Conservation (phyloP, 2,888 invertebrate genomes). For the Thecophora atra region DNA sequence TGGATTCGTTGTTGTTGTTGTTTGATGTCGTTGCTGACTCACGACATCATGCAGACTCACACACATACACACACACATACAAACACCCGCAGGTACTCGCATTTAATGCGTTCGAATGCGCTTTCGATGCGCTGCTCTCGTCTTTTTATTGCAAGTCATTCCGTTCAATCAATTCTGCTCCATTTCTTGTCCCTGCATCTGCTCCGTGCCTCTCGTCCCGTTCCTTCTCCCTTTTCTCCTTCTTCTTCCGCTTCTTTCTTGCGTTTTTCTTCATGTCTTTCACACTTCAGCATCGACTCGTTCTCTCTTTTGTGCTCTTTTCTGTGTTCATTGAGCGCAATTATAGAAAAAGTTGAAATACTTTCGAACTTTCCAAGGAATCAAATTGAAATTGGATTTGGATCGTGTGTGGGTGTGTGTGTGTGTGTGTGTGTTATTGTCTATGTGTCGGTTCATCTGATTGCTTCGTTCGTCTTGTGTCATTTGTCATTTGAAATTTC, state of each 20-base stretch:
- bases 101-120: constrained; percentile 19
- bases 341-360: neutral
- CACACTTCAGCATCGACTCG: neutral
- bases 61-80: constrained; percentile 43
- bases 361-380: neutral
- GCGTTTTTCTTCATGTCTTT: neutral
- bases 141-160: constrained; percentile 16
- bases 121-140: constrained; percentile 9
- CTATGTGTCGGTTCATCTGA: too few species aligned
- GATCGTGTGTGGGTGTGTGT: neutral
- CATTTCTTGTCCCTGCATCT: too few species aligned
- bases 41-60: constrained; percentile 11
- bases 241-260: neutral
- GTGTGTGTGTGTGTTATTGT: neutral
- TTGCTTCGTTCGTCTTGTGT: too few species aligned
- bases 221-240: neutral
- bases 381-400: constrained; percentile 19
- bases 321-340: neutral
- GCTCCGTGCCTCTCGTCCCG: too few species aligned
- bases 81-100: constrained; percentile 46
- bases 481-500: too few species aligned
- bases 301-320: neutral
- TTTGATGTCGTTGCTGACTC: neutral
- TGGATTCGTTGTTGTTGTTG: neutral
- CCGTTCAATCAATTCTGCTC: constrained; percentile 18